These are phyloP conservation scores for Urocitellus parryii DNA, from an alignment of 2,113 vertebrate genomes.

Conservation along the genomic window DNA sequence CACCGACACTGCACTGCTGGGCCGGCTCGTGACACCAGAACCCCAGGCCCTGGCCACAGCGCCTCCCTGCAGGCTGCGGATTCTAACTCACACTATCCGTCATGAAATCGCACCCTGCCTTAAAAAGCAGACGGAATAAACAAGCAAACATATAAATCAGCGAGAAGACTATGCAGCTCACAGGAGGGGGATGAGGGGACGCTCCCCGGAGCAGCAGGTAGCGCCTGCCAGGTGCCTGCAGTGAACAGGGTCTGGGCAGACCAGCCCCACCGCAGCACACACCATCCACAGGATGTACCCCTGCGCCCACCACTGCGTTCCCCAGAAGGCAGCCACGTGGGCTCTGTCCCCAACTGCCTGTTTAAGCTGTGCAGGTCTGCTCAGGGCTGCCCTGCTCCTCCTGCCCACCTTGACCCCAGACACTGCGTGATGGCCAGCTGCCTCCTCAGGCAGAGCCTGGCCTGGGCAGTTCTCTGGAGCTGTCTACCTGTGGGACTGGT, in stretches of 20 bases:
- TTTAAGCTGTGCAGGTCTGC: too few species aligned
- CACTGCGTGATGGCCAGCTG: not conserved
- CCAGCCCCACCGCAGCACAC: too few species aligned
- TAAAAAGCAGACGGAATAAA: not conserved
- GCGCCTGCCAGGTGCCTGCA: too few species aligned
- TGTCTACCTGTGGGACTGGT: not conserved
- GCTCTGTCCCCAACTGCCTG: not conserved
- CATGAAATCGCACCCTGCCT: rapidly evolving
- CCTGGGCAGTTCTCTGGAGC: not conserved
- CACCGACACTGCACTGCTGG: rapidly evolving
- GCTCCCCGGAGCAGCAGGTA: too few species aligned
- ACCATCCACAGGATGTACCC: too few species aligned
- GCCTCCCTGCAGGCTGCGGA: rapidly evolving
- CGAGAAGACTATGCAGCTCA: rapidly evolving
- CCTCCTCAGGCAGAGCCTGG: not conserved
- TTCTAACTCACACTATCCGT: not conserved
- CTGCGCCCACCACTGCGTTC: too few species aligned
- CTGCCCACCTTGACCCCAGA: not conserved
- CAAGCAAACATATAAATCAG: not conserved
- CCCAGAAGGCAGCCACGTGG: rapidly evolving
- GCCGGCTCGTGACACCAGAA: rapidly evolving
- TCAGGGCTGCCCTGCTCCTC: not conserved
- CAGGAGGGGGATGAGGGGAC: too few species aligned
- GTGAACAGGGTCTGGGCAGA: too few species aligned
- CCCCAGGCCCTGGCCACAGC: rapidly evolving